These are phyloP conservation scores for Bruchidius siliquastri DNA, from an alignment of 2,888 invertebrate genomes.

Conservation along the genomic window DNA sequence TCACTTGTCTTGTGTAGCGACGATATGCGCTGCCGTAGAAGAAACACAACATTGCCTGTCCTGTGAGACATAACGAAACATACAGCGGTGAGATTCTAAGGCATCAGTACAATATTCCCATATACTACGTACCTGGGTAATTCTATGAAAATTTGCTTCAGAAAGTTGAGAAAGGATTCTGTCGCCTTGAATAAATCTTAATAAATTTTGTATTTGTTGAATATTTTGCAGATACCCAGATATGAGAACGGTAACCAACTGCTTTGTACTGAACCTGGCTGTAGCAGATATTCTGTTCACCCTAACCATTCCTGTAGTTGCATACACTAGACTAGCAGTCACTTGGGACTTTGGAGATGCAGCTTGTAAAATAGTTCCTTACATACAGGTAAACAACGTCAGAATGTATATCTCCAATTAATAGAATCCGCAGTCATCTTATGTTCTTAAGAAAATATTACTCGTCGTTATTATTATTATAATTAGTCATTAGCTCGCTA, in stretches of 20 bases:
- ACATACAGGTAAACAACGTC: constrained; percentile 50
- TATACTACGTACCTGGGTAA: no score
- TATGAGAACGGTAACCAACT: constrained; percentile 55
- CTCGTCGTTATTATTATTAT: neutral
- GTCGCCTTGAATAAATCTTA: no score
- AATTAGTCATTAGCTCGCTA: neutral
- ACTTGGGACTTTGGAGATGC: constrained; percentile 52
- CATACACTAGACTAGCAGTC: constrained; percentile 50
- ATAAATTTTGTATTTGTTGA: neutral
- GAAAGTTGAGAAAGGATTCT: no score
- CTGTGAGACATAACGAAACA: no score
- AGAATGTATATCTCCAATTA: neutral
- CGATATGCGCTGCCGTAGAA: no score
- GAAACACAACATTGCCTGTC: no score
- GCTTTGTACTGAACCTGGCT: constrained; percentile 56
- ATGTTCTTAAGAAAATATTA: neutral
- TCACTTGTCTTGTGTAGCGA: no score
- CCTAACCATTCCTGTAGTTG: constrained; percentile 52
- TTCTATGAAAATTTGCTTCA: no score
- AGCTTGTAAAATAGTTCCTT: constrained; percentile 52
- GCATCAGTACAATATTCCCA: no score
- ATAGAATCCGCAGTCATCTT: no score
- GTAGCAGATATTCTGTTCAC: constrained; percentile 61
- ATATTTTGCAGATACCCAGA: constrained; percentile 42
- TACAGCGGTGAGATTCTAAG: no score